A percentile compares a stretch with the other conserved stretches of the same genome.
Evolutionary conservation across 2,113 vertebrate species (phyloP).

Genomic region (Psammodynastes pulverulentus): DNA sequence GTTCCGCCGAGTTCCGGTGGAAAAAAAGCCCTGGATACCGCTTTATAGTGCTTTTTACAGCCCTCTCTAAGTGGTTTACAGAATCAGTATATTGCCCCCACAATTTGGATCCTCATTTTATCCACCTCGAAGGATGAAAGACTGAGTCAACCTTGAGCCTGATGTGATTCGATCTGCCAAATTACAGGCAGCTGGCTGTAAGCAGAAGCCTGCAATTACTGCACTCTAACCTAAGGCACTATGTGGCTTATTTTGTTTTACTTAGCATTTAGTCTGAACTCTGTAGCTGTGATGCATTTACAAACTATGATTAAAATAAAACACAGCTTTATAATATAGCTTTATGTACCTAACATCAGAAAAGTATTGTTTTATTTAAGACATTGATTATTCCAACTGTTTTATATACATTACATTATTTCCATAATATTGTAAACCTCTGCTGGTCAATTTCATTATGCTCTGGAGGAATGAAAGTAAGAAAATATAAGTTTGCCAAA

Average conservation of each 20-base stretch:
- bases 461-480: neutral
- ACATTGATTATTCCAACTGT: neutral
- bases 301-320: neutral
- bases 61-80: no score
- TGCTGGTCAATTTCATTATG: neutral
- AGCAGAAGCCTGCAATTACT: no score
- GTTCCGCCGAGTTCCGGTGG: no score
- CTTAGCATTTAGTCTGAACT: neutral
- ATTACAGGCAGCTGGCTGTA: no score
- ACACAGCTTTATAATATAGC: neutral
- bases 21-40: no score
- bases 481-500: neutral
- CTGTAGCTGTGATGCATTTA: neutral
- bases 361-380: neutral
- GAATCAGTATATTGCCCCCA: no score
- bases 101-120: no score
- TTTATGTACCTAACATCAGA: neutral
- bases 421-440: neutral
- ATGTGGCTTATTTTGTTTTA: neutral
- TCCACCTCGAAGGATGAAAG: no score
- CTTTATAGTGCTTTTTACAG: no score
- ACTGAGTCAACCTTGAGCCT: no score
- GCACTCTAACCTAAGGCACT: no score
- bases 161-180: no score
- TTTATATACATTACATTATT: neutral